phyloP scores from a whole-genome alignment of 53 echinoderm and acorn worm species.

The Crossaster papposus region DNA sequence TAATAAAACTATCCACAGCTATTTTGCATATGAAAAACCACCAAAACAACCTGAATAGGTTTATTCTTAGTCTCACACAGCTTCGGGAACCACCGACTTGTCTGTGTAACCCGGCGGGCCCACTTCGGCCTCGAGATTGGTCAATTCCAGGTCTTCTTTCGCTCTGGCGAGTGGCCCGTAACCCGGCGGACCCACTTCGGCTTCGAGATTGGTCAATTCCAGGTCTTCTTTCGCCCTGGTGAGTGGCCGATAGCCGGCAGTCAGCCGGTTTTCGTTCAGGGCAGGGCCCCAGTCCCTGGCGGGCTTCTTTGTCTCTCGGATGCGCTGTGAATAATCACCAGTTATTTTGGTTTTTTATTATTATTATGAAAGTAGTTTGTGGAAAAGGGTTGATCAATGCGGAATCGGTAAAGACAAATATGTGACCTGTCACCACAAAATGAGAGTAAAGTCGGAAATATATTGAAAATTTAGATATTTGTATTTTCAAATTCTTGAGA shows the following conservation, averaged over 20 bases:
- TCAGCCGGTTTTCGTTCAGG: constrained; percentile 72
- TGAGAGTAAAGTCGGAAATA: too few species aligned
- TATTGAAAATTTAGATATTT: too few species aligned
- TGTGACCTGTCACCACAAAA: too few species aligned
- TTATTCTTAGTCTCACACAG: neutral
- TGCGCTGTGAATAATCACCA: constrained; percentile 57
- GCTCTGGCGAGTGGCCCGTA: constrained; percentile 52
- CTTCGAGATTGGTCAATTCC: neutral
- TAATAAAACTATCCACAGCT: too few species aligned
- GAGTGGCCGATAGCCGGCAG: constrained; percentile 68
- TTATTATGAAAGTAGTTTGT: too few species aligned
- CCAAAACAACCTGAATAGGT: neutral
- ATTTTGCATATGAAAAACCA: neutral
- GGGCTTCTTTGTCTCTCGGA: constrained; percentile 64
- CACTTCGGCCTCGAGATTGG: neutral
- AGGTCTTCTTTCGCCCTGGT: constrained; percentile 27
- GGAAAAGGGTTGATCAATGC: too few species aligned
- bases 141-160: constrained; percentile 28
- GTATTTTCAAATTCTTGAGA: too few species aligned
- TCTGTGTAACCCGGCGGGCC: constrained; percentile 17
- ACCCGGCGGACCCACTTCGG: too few species aligned
- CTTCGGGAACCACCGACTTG: neutral
- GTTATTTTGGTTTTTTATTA: too few species aligned
- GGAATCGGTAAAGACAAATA: too few species aligned
- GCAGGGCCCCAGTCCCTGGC: constrained; percentile 90